A percentile compares a stretch with the other conserved stretches of the same genome.
phyloP scores from a whole-genome alignment of 1,140 invertebrate species.

The Ctenoplectra terminalis region DNA sequence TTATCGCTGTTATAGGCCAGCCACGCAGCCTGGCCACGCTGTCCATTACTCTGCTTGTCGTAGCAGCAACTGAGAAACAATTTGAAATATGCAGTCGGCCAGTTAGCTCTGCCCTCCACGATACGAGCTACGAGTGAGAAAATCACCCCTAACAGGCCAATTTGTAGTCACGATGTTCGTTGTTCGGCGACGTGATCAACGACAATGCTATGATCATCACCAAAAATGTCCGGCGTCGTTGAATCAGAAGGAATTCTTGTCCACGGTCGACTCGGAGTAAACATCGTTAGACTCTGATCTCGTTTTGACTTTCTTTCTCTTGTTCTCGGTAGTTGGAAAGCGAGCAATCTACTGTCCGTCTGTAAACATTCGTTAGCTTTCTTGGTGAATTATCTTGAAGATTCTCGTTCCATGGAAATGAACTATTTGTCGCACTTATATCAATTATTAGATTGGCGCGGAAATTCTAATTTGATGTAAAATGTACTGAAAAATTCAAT shows the following conservation, averaged over 20 bases:
- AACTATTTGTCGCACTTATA: too few species aligned
- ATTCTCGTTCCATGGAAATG: neutral
- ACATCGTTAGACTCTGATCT: constrained; percentile 14
- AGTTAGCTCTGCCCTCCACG: constrained; percentile 58
- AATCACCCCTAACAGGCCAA: constrained; percentile 66
- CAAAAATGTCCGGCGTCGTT: neutral
- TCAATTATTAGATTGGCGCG: too few species aligned
- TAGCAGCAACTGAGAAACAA: constrained; percentile 69
- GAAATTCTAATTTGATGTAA: too few species aligned
- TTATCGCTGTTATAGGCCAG: constrained; percentile 60
- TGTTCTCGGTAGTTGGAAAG: neutral
- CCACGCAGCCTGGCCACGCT: constrained; percentile 57
- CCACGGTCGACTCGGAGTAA: neutral
- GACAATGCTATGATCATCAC: neutral
- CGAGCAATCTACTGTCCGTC: neutral
- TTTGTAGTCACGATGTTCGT: constrained; percentile 58
- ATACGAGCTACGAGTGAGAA: constrained; percentile 65
- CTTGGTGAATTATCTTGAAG: neutral
- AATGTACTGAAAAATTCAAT: too few species aligned
- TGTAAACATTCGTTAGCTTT: neutral
- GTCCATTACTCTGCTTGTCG: constrained; percentile 74
- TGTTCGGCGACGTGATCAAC: constrained; percentile 6
- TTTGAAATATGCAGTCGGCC: constrained; percentile 73
- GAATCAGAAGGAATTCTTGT: constrained; percentile 16
- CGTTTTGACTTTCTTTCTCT: neutral